Base-by-base conservation (phyloP, 2,888 invertebrate species). In the Erebia palarica region DNA sequence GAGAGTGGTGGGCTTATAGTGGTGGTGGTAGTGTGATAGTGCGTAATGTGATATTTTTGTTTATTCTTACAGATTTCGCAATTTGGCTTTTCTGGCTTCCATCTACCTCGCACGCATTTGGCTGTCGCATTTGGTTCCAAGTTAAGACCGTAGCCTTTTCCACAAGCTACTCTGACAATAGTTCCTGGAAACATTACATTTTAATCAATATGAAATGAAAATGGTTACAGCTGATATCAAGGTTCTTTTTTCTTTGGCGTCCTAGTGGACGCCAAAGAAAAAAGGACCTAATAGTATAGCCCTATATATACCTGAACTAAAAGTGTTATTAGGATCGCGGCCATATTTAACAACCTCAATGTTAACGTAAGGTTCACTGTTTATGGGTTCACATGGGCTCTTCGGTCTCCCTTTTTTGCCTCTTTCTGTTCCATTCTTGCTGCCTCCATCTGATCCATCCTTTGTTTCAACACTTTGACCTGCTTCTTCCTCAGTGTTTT, bases 1-100 rank as follows among this genome's bases (percentile, higher is more conserved):
- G n/a, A n/a, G n/a, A n/a, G n/a, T n/a, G n/a, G n/a, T n/a, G n/a
- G 21, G 21, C 1, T 3, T 21, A 3, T 21, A 21, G 21, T 21
- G 21, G 21, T 21, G 21, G 21, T 21, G 21, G 21, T 21, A 21
- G 21, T 27, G 16, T 53, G 16, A 7, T 14, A 16, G 2, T 1
- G 16, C 1, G n/a, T 53, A 2, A 57, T 21, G 21, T 21, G 10
- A 16, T 55, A 16, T 16, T 57, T 21, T 21, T 10, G 13, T 57
- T 57, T 69, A 65, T 77, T 93, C 95, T 94, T 92, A 97, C 97
- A 92, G 81, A 97, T 96, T 81, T 95, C 94, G 85, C 98, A 98
- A 78, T 95, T 94, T 0, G 98, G 98, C 78, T 95, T 96, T 74
- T 95, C 95, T 0, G 97, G 97, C 79, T 96, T 96, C 98, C 98